Evolutionary conservation across 2,113 vertebrate genomes (phyloP), one percentile per base, ranked within the genome.

Genomic region (Hippocampus mohnikei): DNA sequence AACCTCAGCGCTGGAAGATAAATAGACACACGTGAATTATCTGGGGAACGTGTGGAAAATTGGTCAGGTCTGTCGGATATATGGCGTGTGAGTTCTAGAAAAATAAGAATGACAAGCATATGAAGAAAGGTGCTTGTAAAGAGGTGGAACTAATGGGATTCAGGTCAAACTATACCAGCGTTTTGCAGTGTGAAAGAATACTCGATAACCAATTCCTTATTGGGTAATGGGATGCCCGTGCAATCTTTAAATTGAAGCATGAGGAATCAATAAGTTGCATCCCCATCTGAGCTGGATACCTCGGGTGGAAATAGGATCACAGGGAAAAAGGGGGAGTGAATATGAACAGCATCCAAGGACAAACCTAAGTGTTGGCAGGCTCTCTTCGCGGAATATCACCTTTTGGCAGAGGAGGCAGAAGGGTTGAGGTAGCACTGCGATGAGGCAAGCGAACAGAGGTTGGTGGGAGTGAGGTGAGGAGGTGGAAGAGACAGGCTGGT

Each of bases 331-430:
- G 76, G 56, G 75, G 81, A 69, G 85, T 81, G 80, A 74, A 73
- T 77, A 76, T 84, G 85, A 88, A 87, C 48, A 64, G 74, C 83
- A 89, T 92, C 89, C 92, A 93, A 92, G 92, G 91, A 92, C 91
- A 92, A 91, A 92, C 89, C 89, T 89, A 86, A 91, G 91, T 91
- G 91, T 92, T 93, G 92, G 92, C 91, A 91, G 89, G 68, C 82
- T 76, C 86, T 88, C 87, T 86, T 83, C 85, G 82, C 87, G 84
- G 89, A 92, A 91, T 90, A 90, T 91, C 86, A 92, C 90, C 90
- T 92, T 91, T 91, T 93, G 92, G 91, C 91, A 92, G 88, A 86
- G 84, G 77, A 73, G 73, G 71, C 66, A 71, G 67, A 81, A 80
- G 83, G 70, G 70, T 85, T 81, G 79, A 77, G 80, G 83, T 80